Base-by-base conservation (phyloP, 2,797 vertebrate species). In the Sebastes variabilis region DNA sequence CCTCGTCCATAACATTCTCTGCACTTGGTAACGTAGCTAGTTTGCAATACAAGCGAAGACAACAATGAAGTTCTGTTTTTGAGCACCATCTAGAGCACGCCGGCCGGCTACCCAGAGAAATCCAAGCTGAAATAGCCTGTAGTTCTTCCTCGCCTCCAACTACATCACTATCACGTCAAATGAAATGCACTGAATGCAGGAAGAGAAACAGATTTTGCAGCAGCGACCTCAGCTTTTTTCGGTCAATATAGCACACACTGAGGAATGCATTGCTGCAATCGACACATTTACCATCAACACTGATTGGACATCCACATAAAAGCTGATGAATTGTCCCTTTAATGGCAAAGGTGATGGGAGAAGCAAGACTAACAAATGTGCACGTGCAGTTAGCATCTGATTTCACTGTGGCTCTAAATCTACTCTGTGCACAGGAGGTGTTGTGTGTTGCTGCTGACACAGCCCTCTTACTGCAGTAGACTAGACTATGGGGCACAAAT, bases 401-500 rank as follows among this genome's bases (percentile, higher is more conserved):
- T 69, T 79, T 79, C 56, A 62, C 49, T 72, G 29, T 46, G 65
- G n/a, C 73, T 80, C 56, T 36, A 67, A 66, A 66, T 80, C 22
- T 75, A 9, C 66, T 83, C 59, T 69, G 5, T 70, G 74, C 77
- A 27, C 73, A 56, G 49, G 58, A 10, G 71, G 75, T 68, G 64
- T 77, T 75, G 66, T 83, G 56, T 85, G 59, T 79, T 69, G 27
- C 34, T 85, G 87, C 88, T 89, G 89, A 88, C 81, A 42, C 74
- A 69, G 83, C 78, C 13, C 14, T 77, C 59, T 61, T 61, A 72
- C 58, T 59, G 64, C 78, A 69, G 29, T 46, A 27, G 36, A 54
- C 54, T 75, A 36, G 55, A 75, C 58, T 34, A 79, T 32, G 18
- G 42, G 72, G 67, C 72, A 71, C 5, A 38, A 60, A 67, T 42